phyloP scores from a whole-genome alignment of 2,113 vertebrate genomes.

The Phalacrocorax brasilianus region DNA sequence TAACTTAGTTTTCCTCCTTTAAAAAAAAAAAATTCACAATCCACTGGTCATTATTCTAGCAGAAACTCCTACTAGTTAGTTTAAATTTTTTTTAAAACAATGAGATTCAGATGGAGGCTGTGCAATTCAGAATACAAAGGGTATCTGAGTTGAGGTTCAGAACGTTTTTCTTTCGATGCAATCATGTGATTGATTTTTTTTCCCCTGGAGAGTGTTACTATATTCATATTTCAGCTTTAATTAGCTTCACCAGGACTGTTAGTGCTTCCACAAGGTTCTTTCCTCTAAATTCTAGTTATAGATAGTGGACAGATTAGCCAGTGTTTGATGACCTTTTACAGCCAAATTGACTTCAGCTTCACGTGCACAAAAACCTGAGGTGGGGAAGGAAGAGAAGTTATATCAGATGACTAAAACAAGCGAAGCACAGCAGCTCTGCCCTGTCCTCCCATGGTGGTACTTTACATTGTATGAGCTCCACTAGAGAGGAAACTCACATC shows the following conservation, averaged over 20 bases:
- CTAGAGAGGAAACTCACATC: background rate
- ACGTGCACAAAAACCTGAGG: background rate
- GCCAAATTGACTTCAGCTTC: background rate
- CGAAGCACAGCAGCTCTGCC: background rate
- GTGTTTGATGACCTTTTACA: conserved; percentile 4
- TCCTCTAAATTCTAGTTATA: background rate
- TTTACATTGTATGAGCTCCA: background rate
- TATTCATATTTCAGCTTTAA: conserved; percentile 10
- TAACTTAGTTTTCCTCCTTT: background rate
- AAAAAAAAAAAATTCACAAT: background rate
- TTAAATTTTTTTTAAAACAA: background rate
- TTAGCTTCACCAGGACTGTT: background rate
- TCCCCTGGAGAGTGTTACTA: background rate
- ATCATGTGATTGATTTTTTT: background rate
- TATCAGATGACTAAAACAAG: background rate
- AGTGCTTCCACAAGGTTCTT: background rate
- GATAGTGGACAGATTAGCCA: background rate
- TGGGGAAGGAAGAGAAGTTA: background rate
- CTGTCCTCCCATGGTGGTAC: background rate
- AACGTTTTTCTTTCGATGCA: background rate
- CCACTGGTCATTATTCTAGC: background rate
- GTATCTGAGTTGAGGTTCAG: background rate
- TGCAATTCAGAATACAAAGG: background rate
- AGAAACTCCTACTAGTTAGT: background rate
- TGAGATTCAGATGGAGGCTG: background rate